Evolutionary conservation across 1,140 invertebrate species (phyloP).

Genomic region (Drosophila eugracilis): DNA sequence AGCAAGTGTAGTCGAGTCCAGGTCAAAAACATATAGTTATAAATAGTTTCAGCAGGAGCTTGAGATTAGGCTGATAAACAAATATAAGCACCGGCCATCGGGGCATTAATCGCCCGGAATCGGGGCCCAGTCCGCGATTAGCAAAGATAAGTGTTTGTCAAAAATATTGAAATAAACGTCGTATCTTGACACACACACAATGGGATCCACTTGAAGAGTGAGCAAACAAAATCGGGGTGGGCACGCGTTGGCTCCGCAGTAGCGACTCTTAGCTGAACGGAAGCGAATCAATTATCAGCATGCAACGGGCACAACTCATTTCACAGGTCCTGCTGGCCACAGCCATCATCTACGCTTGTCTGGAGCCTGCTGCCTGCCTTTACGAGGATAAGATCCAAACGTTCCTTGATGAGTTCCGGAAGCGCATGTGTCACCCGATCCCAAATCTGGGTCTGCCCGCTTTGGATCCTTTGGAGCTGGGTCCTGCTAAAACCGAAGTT

Average conservation of each 20-base stretch:
- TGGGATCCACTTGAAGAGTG: constrained; percentile 43
- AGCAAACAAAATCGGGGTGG: constrained; percentile 45
- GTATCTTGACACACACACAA: constrained; percentile 60
- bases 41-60: constrained; percentile 25
- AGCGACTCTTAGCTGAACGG: constrained; percentile 10
- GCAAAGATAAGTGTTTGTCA: constrained; percentile 31
- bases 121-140: constrained; percentile 29
- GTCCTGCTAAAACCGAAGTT: constrained; percentile 37
- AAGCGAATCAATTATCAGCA: constrained; percentile 31
- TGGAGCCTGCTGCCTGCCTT: constrained; percentile 40
- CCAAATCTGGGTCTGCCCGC: constrained; percentile 72
- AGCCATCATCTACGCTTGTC: constrained; percentile 31
- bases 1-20: constrained; percentile 55
- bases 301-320: constrained; percentile 17
- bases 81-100: constrained; percentile 5
- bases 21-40: constrained; percentile 22
- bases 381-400: constrained; percentile 48
- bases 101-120: constrained; percentile 4
- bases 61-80: constrained; percentile 31
- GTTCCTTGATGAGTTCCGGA: constrained; percentile 61
- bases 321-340: constrained; percentile 30
- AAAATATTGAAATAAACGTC: constrained; percentile 37
- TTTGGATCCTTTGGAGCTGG: constrained; percentile 63
- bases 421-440: constrained; percentile 80
- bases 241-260: constrained; percentile 28